Evolutionary conservation across 2,888 invertebrate species (phyloP), one percentile per base, ranked within the genome.

Genomic region (Invenusta paracnida): DNA sequence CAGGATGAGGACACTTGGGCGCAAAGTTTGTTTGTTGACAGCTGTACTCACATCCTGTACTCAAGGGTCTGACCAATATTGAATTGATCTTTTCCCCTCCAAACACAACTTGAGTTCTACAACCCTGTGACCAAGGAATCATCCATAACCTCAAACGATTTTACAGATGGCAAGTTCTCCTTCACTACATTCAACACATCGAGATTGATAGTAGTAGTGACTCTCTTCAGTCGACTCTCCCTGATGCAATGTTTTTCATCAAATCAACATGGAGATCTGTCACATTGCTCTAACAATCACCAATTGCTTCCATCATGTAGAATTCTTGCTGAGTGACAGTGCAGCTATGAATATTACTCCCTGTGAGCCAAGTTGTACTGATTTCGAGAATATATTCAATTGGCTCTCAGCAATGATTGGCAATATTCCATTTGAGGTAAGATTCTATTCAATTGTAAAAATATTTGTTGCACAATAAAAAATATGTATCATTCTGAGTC

Each of bases 111-210:
- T 87, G 86, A 25, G 73, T 87, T 1, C 79, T 88, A 11, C 88
- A 88, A 84, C 88, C 88, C 0, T 28, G 87, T 86, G 88, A 88
- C 85, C 85, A 88, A 48, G 88, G 88, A 31, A 86, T 88, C 31
- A 88, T 88, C 81, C 79, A 73, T 0, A 48, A 79, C 5, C 79
- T 88, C n/a, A 88, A 88, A 85, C 83, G 86, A 11, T 25, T 86
- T 23, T 88, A 88, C 84, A 85, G 66, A 0, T 30, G 85, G 17
- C 67, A 66, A 67, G n/a, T 66, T 30, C 31, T 88, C 0, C 67
- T 82, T 5, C 5, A 17, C 11, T 48, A 11, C 48, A 48, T 48
- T 48, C 48, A 48, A 17, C 48, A 48, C 48, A 17, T 17, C 5
- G 48, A 48, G 17, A 48, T 5, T 48, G 17, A 11, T 17, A 48